Conservation (phyloP, 2,797 vertebrate species). For the Centroberyx gerrardi region DNA sequence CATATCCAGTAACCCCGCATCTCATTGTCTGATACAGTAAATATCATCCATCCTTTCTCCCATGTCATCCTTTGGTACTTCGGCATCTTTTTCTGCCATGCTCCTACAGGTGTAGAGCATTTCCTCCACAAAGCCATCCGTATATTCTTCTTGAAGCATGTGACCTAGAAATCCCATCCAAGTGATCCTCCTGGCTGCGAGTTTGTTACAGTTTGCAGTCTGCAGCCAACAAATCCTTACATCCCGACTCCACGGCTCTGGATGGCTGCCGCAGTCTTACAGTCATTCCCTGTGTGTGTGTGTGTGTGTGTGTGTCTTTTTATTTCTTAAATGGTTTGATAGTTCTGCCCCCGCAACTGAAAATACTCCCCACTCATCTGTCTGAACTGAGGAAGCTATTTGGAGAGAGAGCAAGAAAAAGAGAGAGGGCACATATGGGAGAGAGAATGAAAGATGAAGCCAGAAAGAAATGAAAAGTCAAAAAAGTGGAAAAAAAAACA, state of each 20-base stretch:
- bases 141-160: slow-evolving; percentile 45
- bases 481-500: too few relatives aligned
- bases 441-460: background rate
- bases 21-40: slow-evolving; percentile 30
- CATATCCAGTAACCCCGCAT: slow-evolving; percentile 17
- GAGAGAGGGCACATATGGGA: background rate
- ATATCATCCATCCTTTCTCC: slow-evolving; percentile 12
- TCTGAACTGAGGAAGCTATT: slow-evolving; percentile 3
- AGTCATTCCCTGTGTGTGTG: background rate
- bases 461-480: background rate
- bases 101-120: slow-evolving; percentile 16
- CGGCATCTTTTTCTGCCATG: slow-evolving; percentile 4
- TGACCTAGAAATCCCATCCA: slow-evolving; percentile 53
- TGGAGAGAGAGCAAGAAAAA: background rate
- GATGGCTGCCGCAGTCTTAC: slow-evolving; percentile 9
- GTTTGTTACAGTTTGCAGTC: slow-evolving; percentile 28
- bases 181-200: slow-evolving; percentile 24
- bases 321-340: slow-evolving; percentile 3
- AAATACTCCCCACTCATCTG: background rate
- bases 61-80: slow-evolving; percentile 1
- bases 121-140: slow-evolving; percentile 21
- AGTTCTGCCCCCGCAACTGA: background rate
- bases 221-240: slow-evolving; percentile 13
- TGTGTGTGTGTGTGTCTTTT: background rate
- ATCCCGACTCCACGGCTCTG: slow-evolving; percentile 26